Evolutionary conservation across 2,888 invertebrate genomes (phyloP).

Genomic region (Diarsia brunnea): DNA sequence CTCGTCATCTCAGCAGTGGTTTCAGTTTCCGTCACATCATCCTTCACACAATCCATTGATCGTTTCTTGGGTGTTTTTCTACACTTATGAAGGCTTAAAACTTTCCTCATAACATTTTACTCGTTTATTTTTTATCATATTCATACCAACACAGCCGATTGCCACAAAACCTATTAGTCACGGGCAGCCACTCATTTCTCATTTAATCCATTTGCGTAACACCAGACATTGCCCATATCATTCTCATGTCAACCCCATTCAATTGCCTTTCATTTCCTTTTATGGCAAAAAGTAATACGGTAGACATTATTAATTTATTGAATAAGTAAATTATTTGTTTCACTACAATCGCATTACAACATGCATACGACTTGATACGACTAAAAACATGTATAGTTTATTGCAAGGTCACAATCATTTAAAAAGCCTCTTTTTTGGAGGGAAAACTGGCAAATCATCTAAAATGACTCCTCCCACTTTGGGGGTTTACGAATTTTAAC

Average conservation of each 20-base stretch:
- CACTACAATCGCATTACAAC: background rate
- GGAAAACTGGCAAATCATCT: no score
- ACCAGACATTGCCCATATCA: background rate
- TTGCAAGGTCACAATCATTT: background rate
- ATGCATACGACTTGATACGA: background rate
- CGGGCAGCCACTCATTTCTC: background rate
- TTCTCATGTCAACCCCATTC: background rate
- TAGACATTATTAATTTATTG: background rate
- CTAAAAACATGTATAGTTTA: background rate
- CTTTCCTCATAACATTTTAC: background rate
- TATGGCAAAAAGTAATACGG: background rate
- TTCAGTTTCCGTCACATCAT: background rate
- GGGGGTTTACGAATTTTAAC: no score
- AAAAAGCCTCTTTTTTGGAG: no score
- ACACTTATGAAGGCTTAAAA: background rate
- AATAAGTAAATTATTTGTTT: background rate
- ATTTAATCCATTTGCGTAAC: background rate
- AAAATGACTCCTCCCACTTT: no score
- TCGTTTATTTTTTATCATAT: background rate
- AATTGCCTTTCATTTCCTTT: background rate
- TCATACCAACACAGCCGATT: background rate
- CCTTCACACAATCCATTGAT: background rate
- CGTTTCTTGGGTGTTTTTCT: background rate
- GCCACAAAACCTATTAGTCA: background rate
- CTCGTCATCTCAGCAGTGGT: background rate